Evolutionary conservation across 2,888 invertebrate genomes (phyloP).

Genomic region (Luffia ferchaultella): DNA sequence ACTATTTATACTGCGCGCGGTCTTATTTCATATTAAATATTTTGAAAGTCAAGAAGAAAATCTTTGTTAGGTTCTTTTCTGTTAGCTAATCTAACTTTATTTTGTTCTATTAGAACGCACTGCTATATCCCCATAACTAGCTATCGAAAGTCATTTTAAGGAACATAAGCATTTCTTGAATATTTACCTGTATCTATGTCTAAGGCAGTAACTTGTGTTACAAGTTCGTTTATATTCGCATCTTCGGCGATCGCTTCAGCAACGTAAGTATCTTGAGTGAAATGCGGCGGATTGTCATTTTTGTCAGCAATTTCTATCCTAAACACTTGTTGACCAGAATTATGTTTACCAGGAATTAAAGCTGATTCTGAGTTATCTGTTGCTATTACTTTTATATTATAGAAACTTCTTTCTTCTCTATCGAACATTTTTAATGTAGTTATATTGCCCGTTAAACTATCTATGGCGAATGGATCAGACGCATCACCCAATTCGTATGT

Average conservation of each 20-base stretch:
- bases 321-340: conserved; percentile 82
- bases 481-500: conserved; percentile 77
- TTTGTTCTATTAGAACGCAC: too few relatives aligned
- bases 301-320: conserved; percentile 93
- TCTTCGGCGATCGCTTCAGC: conserved; percentile 83
- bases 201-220: conserved; percentile 86
- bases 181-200: conserved; percentile 82
- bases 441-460: conserved; percentile 86
- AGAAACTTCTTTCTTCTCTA: conserved; percentile 83
- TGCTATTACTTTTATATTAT: conserved; percentile 90
- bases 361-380: conserved; percentile 90
- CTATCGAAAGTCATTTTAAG: too few relatives aligned
- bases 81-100: too few relatives aligned
- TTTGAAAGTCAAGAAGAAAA: too few relatives aligned
- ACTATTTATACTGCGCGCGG: too few relatives aligned
- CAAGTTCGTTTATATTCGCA: conserved; percentile 81
- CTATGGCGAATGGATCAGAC: conserved; percentile 82
- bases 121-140: too few relatives aligned
- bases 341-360: conserved; percentile 70
- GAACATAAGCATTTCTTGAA: conserved; percentile 2
- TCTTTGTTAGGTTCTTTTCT: too few relatives aligned
- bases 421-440: conserved; percentile 85
- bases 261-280: conserved; percentile 77
- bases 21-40: too few relatives aligned
- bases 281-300: conserved; percentile 94